Percentiles rank a stretch among this genome's conserved stretches.
Evolutionary conservation across 64 coral and sea anemone genomes (phyloP).

Genomic region (Stichodactyla helianthus): DNA sequence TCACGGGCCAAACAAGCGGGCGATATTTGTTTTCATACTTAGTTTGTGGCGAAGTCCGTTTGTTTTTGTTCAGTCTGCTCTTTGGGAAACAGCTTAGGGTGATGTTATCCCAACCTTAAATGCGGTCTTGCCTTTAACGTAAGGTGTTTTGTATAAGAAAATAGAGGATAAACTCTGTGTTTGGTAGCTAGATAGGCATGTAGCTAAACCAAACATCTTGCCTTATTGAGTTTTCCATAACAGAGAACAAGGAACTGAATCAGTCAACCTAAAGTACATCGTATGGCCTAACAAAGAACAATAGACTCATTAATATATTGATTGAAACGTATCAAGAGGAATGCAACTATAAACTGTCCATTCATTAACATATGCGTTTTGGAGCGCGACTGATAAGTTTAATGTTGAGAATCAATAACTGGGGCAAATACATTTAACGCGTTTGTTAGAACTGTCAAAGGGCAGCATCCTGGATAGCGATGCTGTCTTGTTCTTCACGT

Average conservation of each 20-base stretch:
- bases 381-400: neutral
- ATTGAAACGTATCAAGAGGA: constrained; percentile 25
- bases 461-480: neutral
- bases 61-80: constrained; percentile 9
- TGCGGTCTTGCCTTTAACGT: neutral
- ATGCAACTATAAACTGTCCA: neutral
- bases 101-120: neutral
- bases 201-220: neutral
- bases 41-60: neutral
- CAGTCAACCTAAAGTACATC: constrained; percentile 7
- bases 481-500: neutral
- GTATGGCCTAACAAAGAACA: constrained; percentile 14
- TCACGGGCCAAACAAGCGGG: neutral
- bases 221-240: constrained; percentile 3
- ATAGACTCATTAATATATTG: constrained; percentile 6
- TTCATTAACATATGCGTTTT: constrained; percentile 10
- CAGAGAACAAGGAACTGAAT: neutral
- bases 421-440: neutral
- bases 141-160: neutral
- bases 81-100: constrained; percentile 2
- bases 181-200: neutral
- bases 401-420: neutral
- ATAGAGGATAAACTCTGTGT: neutral
- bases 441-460: constrained; percentile 10
- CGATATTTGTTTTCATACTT: constrained; percentile 3